Conservation (phyloP, 2,113 vertebrate genomes). For the Eulemur macaco region DNA sequence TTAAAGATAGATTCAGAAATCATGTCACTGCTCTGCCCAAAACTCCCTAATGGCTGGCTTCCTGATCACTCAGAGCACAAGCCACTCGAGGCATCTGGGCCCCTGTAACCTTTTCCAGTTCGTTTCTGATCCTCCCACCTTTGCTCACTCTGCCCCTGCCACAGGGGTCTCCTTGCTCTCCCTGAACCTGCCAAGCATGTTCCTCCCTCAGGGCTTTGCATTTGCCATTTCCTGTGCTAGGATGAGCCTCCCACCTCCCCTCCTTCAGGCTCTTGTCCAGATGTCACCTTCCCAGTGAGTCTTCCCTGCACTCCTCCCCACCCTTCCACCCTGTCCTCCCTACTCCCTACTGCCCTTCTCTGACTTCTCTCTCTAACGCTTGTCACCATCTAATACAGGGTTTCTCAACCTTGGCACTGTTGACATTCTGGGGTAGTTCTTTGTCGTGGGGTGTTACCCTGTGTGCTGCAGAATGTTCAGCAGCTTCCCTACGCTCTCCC, state of each 20-base stretch:
- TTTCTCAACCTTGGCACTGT: background rate
- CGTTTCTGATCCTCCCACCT: background rate
- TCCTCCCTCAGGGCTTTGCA: background rate
- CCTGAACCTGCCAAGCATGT: background rate
- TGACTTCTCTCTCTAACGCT: background rate
- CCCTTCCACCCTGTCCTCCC: background rate
- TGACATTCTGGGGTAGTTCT: background rate
- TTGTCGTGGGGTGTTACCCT: background rate
- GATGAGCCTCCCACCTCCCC: background rate
- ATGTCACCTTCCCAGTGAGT: background rate
- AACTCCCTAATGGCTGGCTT: background rate
- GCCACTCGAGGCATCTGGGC: background rate
- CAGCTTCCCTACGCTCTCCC: background rate
- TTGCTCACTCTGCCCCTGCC: background rate
- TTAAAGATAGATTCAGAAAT: background rate
- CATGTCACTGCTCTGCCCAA: background rate
- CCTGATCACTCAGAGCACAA: background rate
- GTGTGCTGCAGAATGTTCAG: background rate
- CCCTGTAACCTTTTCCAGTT: background rate
- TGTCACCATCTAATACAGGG: background rate
- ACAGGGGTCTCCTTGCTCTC: background rate
- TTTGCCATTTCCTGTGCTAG: background rate
- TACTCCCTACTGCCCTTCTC: background rate
- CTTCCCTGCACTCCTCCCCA: background rate
- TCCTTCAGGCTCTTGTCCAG: background rate